Evolutionary conservation across 2,888 invertebrate genomes (phyloP), one percentile per base, ranked within the genome.

Genomic region (Amphipyra berbera): DNA sequence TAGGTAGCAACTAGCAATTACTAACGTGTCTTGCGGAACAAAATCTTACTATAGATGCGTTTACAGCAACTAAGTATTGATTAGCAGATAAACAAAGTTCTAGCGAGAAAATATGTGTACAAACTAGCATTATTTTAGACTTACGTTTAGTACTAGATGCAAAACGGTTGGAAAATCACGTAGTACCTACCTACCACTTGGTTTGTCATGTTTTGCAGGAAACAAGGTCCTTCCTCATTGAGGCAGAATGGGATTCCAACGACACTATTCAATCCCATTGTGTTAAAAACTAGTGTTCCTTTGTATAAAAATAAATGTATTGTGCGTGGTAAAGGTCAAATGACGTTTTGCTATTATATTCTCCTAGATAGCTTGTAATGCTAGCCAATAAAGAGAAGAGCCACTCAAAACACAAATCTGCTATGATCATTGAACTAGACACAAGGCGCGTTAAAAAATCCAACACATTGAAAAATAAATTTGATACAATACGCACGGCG

Each of bases 141-240:
- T 1, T 30, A 7, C 30, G 30, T 6, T 30, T 30, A 21, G 21
- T 49, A 54, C 44, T 63, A 49, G 38, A 42, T 53, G 61, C 78
- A 79, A 82, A 68, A 78, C 6, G 21, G 1, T 76, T 71, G 81
- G 81, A 76, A 64, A 53, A 37, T 55, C 54, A 64, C 50, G 57
- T 45, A 54, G 44, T n/a, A n/a, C 52, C 9, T 42, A 61, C 40
- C 54, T 45, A 38, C 52, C 37, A 37, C 41, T 68, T 58, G 21
- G 35, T 49, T 61, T 61, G 57, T 65, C 63, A 14, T 53, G 40
- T 68, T 73, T 66, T 60, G 61, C 79, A 82, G 82, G 82, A 82
- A 78, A 73, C 61, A 62, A 54, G 50, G 57, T 68, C 64, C 67
- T 48, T 73, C 64, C 58, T 71, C 58, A 59, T 64, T 65, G 61